Evolutionary conservation across 2,888 invertebrate species (phyloP), one percentile per base, ranked within the genome.

Genomic region (Apamea sordens): DNA sequence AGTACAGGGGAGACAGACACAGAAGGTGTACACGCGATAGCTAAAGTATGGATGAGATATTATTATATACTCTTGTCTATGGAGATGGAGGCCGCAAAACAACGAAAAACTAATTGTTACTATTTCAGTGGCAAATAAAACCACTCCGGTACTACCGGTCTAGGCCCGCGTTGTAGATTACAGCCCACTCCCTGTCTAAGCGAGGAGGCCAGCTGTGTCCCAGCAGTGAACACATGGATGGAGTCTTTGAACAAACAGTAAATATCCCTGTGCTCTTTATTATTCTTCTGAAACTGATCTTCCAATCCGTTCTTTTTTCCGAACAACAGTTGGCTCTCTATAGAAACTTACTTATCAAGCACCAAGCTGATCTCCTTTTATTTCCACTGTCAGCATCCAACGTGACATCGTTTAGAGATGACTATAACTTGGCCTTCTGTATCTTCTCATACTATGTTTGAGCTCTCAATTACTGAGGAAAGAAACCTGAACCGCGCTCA

Each of bases 381-480:
- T 15, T 11, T 69, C 28, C 5, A 15, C 21, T 61, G 18, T n/a
- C 32, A 36, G 32, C 61, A 70, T 18, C 11, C n/a, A 65, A 11
- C 18, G 18, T n/a, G 36, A n/a, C 36, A n/a, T n/a, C 18, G 36
- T 21, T 36, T n/a, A 18, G 64, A 71, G 18, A n/a, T 4, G 2
- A 59, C 59, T n/a, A 32, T 6, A 18, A 32, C 24, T 68, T 32
- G 21, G 8, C 61, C 73, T 85, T 75, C 82, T 88, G 76, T 21
- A 28, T 44, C 8, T 28, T 59, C 28, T 59, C 56, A n/a, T 64
- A 18, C 44, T 11, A 50, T 72, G 76, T 36, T 79, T 82, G 82
- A 86, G 77, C 73, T 70, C 78, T 84, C 84, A 89, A 86, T 88
- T 88, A 86, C 76, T 67, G 76, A 72, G 63, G 76, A 77, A 86